Percentiles rank a stretch among this genome's conserved stretches.
Evolutionary conservation across 1,140 invertebrate species (phyloP).

Genomic region (Apis cerana): DNA sequence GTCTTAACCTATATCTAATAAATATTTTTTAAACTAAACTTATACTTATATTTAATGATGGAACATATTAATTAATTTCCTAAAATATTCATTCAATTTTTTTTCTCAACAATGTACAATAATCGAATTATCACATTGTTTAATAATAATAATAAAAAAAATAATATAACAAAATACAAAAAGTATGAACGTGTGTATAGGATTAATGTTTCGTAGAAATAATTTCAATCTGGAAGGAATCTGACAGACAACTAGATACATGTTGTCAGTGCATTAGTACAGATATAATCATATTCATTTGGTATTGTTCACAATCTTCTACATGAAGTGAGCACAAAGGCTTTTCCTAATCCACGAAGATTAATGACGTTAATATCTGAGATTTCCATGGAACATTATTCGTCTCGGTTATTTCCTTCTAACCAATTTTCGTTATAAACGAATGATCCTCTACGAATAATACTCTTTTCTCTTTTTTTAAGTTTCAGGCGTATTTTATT

Average conservation of each 20-base stretch:
- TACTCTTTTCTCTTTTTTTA: background rate
- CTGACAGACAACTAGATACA: background rate
- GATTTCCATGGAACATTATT: background rate
- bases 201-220: background rate
- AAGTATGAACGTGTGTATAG: no score
- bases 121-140: no score
- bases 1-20: no score
- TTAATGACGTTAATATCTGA: conserved; percentile 26
- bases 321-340: background rate
- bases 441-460: background rate
- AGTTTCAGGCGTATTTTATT: background rate
- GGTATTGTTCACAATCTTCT: conserved; percentile 16
- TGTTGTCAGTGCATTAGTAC: background rate
- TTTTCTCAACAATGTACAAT: no score
- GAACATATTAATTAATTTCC: no score
- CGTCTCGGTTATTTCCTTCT: conserved; percentile 21
- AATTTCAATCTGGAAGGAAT: background rate
- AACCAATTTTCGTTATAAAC: background rate
- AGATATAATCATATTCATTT: conserved; percentile 10
- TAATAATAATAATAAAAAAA: no score
- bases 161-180: no score
- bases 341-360: conserved; percentile 29
- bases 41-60: no score
- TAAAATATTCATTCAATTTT: no score
- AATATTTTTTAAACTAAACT: no score